Percentiles rank a stretch among this genome's conserved stretches.
These are phyloP conservation scores for Hirtodrosophila histrioides DNA, from an alignment of 2,888 invertebrate genomes.

Conservation along the genomic window DNA sequence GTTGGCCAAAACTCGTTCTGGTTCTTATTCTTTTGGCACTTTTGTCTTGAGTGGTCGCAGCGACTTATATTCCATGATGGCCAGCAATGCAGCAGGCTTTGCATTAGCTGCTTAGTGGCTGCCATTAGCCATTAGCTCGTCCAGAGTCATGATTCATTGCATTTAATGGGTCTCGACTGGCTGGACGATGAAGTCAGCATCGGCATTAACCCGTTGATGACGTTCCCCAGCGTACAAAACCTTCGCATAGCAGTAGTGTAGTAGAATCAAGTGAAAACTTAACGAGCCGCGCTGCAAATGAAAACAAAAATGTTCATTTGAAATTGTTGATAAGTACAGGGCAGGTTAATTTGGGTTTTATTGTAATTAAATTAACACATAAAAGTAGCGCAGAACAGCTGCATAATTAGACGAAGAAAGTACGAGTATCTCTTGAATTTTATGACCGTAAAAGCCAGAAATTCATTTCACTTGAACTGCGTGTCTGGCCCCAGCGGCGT, in stretches of 20 bases:
- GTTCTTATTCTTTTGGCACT: constrained; percentile 10
- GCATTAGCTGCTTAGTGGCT: constrained; percentile 1
- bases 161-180: constrained; percentile 62
- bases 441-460: constrained; percentile 55
- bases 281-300: constrained; percentile 63
- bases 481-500: constrained; percentile 25
- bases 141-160: constrained; percentile 62
- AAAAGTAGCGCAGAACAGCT: constrained; percentile 59
- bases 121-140: constrained; percentile 37
- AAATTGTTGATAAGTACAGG: constrained; percentile 59
- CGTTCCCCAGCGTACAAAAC: constrained; percentile 7
- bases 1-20: constrained; percentile 65
- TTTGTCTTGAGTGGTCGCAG: constrained; percentile 11
- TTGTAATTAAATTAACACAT: constrained; percentile 78
- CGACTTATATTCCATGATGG: constrained; percentile 14
- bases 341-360: constrained; percentile 72
- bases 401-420: constrained; percentile 79
- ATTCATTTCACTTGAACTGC: constrained; percentile 66
- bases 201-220: constrained; percentile 32
- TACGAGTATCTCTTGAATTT: constrained; percentile 60
- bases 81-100: constrained; percentile 1
- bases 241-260: constrained; percentile 1
- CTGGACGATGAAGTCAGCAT: constrained; percentile 60
- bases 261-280: constrained; percentile 50
- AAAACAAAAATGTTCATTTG: constrained; percentile 57